A percentile compares a stretch with the other conserved stretches of the same genome.
Evolutionary conservation across 1,140 invertebrate species (phyloP).

Genomic region (Tetragnatha versicolor): DNA sequence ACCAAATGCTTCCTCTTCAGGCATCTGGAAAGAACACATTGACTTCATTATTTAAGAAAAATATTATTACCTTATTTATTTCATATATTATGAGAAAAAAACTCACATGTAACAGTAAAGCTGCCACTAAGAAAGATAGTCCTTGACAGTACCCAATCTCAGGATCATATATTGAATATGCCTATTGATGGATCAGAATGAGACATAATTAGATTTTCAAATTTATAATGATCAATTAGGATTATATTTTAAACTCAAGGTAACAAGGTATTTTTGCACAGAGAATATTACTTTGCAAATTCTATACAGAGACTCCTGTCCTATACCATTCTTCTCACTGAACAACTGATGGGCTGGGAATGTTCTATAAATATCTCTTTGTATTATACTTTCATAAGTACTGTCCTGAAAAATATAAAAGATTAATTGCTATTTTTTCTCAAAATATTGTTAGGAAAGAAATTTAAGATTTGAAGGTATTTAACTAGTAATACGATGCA

Average conservation of each 20-base stretch:
- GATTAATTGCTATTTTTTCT: too few relatives aligned
- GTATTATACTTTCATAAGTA: slow-evolving; percentile 88
- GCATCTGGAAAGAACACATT: slow-evolving; percentile 78
- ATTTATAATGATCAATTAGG: too few relatives aligned
- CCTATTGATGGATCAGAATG: slow-evolving; percentile 65
- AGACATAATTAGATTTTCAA: not conserved
- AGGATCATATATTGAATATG: slow-evolving; percentile 95
- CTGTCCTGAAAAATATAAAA: slow-evolving; percentile 74
- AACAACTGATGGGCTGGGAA: slow-evolving; percentile 99
- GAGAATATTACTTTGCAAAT: slow-evolving; percentile 77
- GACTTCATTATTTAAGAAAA: not conserved
- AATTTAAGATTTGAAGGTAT: too few relatives aligned
- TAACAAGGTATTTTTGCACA: too few relatives aligned
- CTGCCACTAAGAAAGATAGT: slow-evolving; percentile 94
- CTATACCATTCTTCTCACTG: slow-evolving; percentile 86
- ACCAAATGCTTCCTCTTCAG: slow-evolving; percentile 98
- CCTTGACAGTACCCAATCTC: slow-evolving; percentile 99
- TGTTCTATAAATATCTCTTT: slow-evolving; percentile 95
- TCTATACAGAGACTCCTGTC: slow-evolving; percentile 94
- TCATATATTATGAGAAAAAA: too few relatives aligned
- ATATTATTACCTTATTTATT: too few relatives aligned
- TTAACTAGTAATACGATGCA: too few relatives aligned
- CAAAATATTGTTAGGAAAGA: too few relatives aligned
- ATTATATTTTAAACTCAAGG: not conserved
- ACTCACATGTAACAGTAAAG: slow-evolving; percentile 91